Evolutionary conservation across 1,140 invertebrate genomes (phyloP), one percentile per base, ranked within the genome.

Genomic region (Achatina immaculata): DNA sequence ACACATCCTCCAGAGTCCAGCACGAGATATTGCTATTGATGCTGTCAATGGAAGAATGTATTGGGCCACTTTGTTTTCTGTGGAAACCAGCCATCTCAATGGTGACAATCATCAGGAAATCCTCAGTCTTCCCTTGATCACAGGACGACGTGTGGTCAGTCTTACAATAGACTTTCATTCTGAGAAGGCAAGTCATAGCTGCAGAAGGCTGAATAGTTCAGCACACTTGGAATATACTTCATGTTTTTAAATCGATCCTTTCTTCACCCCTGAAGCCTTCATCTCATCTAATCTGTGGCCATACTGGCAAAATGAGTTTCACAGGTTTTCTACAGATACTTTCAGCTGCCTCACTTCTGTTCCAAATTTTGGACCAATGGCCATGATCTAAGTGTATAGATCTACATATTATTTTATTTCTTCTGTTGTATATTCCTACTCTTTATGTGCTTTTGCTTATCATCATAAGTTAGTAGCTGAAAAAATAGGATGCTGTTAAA

Each of bases 21-120:
- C 95, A 6, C 94, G 95, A 86, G 95, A 96, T 85, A 89, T 98
- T 28, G 94, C 94, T 31, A 94, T 98, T 36, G 96, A 98, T 89
- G 94, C 96, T 0, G 83, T 95, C 4, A 94, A 94, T 83, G 96
- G 95, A 0, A 94, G 95, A 83, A 92, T 98, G 31, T 97, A 97
- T 87, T 98, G 96, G 95, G 95, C 95, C 14, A 98, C 96, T 0
- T 94, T 94, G 0, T 94, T 95, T 82, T 94, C 95, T 0, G 93
- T 98, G 0, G 95, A 96, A 91, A 94, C 95, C 48, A 94, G 95
- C 0, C 92, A 94, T 62, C 91, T 97, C 0, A 96, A 96, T 90
- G 96, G 95, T 0, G 94, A 94, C 83, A 94, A 95, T 78, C 93
- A 94, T 83, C 92, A 94, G 66, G 93, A 93, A 51, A 95, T 96